Conservation (phyloP, 2,888 invertebrate species). For the Macrosoma leucophasiata region DNA sequence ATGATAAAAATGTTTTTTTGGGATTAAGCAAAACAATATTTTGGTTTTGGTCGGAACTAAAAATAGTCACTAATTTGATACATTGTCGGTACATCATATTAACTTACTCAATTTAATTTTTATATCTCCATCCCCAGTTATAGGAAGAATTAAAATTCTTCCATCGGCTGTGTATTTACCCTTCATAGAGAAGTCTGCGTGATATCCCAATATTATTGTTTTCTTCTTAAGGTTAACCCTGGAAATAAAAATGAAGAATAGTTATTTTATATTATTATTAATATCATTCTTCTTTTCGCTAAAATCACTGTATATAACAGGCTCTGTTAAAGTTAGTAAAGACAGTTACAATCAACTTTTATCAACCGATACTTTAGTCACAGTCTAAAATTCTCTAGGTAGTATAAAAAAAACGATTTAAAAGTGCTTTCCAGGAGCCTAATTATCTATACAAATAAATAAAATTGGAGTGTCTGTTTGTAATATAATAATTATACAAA, state of each 20-base stretch:
- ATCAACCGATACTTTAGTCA: too few species aligned
- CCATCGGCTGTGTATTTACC: constrained; percentile 40
- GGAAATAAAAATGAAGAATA: constrained; percentile 3
- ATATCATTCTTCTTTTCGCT: too few species aligned
- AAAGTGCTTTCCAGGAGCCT: too few species aligned
- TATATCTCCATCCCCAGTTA: constrained; percentile 49
- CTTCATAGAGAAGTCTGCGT: constrained; percentile 30
- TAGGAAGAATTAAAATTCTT: constrained; percentile 48
- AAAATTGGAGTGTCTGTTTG: too few species aligned
- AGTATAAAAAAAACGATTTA: too few species aligned
- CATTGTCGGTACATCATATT: constrained; percentile 38
- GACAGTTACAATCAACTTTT: too few species aligned
- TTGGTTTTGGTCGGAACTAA: constrained; percentile 17
- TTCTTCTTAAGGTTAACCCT: constrained; percentile 11
- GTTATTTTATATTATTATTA: too few species aligned
- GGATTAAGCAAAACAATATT: constrained; percentile 14
- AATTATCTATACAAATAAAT: too few species aligned
- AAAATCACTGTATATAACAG: too few species aligned
- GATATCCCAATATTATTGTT: constrained; percentile 28
- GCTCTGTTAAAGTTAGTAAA: too few species aligned
- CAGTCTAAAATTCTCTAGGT: too few species aligned
- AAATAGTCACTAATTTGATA: constrained; percentile 36
- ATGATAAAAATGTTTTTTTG: constrained; percentile 2
- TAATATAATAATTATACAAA: too few species aligned
- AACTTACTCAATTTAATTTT: constrained; percentile 35